phyloP scores from a whole-genome alignment of 2,113 vertebrate genomes.

The Strigops habroptila region DNA sequence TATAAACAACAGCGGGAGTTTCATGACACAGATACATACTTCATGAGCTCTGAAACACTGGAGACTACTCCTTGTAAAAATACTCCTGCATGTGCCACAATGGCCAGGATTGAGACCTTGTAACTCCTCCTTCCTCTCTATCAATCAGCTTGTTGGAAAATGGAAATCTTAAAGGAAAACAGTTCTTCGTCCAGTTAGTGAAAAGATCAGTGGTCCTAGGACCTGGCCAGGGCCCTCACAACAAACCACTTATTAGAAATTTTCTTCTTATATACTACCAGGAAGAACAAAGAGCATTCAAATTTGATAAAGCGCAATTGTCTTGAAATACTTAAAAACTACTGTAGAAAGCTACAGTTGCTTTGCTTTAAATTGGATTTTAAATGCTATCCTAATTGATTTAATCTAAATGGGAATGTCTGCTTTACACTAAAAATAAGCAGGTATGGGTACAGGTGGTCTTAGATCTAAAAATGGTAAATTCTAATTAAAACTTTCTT shows the following conservation, averaged over 20 bases:
- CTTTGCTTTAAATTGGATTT: not conserved
- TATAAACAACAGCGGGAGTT: not conserved
- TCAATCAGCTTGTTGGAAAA: not conserved
- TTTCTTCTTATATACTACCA: not conserved
- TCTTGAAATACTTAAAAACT: not conserved
- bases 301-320: not conserved
- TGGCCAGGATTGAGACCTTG: fast-evolving
- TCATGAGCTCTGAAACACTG: not conserved
- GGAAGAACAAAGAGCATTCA: not conserved
- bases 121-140: not conserved
- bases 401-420: not conserved
- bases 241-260: not conserved
- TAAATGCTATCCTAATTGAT: not conserved
- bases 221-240: not conserved
- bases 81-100: not conserved
- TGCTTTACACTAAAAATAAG: not conserved
- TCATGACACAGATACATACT: not conserved
- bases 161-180: not conserved
- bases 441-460: not conserved
- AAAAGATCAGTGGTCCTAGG: not conserved
- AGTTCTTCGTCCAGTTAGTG: not conserved
- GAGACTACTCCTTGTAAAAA: not conserved
- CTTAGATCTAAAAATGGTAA: not conserved
- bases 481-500: not conserved
- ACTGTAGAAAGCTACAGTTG: not conserved